A percentile compares a stretch with the other conserved stretches of the same genome.
Conservation (phyloP, 2,113 vertebrate genomes). For the Lates calcarifer region DNA sequence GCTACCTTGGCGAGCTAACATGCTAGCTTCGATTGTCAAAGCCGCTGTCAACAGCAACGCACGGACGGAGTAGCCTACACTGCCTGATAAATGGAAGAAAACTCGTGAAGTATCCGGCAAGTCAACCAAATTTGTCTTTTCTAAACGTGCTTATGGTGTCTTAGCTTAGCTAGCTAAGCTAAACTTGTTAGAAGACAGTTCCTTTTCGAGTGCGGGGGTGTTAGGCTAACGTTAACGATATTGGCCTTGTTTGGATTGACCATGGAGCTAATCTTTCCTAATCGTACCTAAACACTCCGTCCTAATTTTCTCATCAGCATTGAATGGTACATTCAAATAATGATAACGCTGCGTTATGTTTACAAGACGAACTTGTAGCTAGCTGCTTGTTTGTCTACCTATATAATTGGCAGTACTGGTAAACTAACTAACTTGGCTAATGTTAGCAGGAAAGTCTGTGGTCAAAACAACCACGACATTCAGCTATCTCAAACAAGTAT, state of each 20-base stretch:
- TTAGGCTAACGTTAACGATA: conserved; percentile 47
- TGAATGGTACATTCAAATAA: not conserved
- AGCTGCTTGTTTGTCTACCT: not conserved
- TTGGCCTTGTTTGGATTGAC: conserved; percentile 56
- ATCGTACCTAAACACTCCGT: not conserved
- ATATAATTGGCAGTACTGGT: not conserved
- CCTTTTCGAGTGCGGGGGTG: conserved; percentile 39
- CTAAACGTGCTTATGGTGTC: not conserved
- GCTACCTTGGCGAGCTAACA: conserved; percentile 53
- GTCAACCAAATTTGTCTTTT: conserved; percentile 2
- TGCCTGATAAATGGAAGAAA: not conserved
- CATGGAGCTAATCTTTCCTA: conserved; percentile 42
- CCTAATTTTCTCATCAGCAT: fast-evolving
- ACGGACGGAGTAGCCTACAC: not conserved
- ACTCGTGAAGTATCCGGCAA: conserved; percentile 32
- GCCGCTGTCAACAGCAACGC: conserved; percentile 43
- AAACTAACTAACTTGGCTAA: conserved; percentile 41
- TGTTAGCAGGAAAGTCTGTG: conserved; percentile 5
- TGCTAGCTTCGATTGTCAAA: conserved; percentile 64
- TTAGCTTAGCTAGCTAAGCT: conserved; percentile 29
- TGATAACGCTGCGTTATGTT: not conserved
- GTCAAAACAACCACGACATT: not conserved
- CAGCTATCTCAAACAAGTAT: not conserved
- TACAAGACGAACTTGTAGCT: not conserved
- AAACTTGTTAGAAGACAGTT: conserved; percentile 63